These are phyloP conservation scores for Diadophis punctatus DNA, from an alignment of 2,113 vertebrate genomes.

Conservation along the genomic window DNA sequence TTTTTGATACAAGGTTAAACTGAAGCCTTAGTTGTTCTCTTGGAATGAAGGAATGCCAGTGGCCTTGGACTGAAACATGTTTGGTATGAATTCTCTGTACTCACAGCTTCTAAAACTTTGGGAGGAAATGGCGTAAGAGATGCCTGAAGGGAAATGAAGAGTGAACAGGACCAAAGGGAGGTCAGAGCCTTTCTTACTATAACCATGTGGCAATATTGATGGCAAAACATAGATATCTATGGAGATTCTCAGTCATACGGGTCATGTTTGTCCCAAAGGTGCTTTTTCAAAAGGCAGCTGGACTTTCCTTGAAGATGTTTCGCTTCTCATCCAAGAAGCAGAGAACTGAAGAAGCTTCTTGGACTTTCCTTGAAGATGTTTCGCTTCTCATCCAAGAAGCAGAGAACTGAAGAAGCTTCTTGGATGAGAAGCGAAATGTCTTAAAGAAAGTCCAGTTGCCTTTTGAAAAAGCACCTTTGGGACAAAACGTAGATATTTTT, in stretches of 20 bases:
- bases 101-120: background rate
- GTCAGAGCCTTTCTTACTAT: background rate
- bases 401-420: background rate
- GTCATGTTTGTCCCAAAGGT: background rate
- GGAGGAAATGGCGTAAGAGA: background rate
- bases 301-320: background rate
- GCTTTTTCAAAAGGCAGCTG: background rate
- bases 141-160: background rate
- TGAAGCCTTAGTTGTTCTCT: background rate
- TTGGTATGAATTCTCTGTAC: background rate
- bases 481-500: background rate
- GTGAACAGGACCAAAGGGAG: background rate
- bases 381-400: background rate
- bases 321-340: too few species aligned
- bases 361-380: too few species aligned
- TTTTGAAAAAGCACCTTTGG: background rate
- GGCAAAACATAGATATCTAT: background rate
- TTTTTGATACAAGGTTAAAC: background rate
- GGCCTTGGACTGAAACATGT: background rate
- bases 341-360: too few species aligned
- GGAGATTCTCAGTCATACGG: background rate
- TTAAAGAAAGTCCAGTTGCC: background rate
- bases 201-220: background rate
- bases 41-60: background rate
- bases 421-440: background rate